Evolutionary conservation across 2,113 vertebrate genomes (phyloP), one percentile per base, ranked within the genome.

Genomic region (Phoxinus phoxinus): DNA sequence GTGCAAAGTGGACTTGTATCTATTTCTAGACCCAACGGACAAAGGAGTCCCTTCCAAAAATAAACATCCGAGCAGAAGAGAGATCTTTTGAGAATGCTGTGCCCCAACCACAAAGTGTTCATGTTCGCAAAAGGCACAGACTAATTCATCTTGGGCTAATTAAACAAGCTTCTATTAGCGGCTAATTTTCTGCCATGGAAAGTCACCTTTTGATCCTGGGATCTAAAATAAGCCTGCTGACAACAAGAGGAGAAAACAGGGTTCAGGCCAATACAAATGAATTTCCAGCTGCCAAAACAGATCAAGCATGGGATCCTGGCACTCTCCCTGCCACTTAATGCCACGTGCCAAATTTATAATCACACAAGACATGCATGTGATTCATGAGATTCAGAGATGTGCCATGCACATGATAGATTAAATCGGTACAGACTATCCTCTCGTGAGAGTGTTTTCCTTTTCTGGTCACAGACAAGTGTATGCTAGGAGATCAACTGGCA

Each of bases 241-340:
- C 86, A 90, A 85, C 83, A 89, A 90, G 53, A 86, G 87, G 83
- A 83, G 48, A 91, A 93, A 93, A 90, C 90, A 91, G 84, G 85
- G 35, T 61, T 58, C 27, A 79, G 82, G 91, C 91, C 91, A 93
- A 89, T 92, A 83, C 88, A 90, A 92, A 90, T 78, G 85, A 84
- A 83, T 11, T 37, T 77, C 84, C 87, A 87, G 87, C 88, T 88
- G 90, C 84, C 74, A 82, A 90, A 89, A 87, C 81, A 87, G 84
- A 90, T 85, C 87, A 81, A 65, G 65, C 74, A 85, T 67, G 65
- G 76, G 72, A 89, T 63, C 32, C 81, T 86, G 69, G 77, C 86
- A 83, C 82, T 86, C 71, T 63, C 46, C 53, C 71, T 81, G 86
- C 56, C 84, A 86, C 67, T 75, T 41, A 76, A 53, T 25, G 9